Evolutionary conservation across 1,140 invertebrate species (phyloP), one percentile per base, ranked within the genome.

Genomic region (Eupeodes corollae): DNA sequence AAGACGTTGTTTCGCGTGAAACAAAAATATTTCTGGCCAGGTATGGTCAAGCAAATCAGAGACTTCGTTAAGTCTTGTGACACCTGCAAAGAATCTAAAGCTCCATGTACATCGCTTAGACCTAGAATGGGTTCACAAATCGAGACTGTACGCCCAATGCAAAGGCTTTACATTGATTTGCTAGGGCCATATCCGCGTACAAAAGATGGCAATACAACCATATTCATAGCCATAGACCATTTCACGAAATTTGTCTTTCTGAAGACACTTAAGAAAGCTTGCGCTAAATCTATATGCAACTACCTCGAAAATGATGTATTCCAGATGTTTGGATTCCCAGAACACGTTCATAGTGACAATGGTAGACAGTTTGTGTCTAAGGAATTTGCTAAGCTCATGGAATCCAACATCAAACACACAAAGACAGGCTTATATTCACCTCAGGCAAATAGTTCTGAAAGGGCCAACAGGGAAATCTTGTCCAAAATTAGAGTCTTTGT

Each of bases 221-320:
- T 47, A 1, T 47, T 47, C 19, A 26, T 47, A 1, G 30, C 14
- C 6, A 6, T 40, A 5, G 39, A 47, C 30, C 13, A 32, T 5
- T 14, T 47, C 5, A 30, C 46, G 5, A 47, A 47, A 47, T 47
- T 31, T 14, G 13, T 32, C 1, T 5, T 40, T 21, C n/a, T 47
- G 18, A 47, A 41, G 31, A 1, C 46, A 15, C 6, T 47, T 14
- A 5, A 38, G 3, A 16, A 21, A 38, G 44, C 44, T 26, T 5
- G 3, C 21, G 3, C 21, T 26, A 26, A 26, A 9, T 9, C 5
- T 5, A 14, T 38, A 11, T 3, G 3, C 3, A 2, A 18, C n/a
- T 38, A n/a, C 35, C 11, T 46, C 8, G 33, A 38, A 46, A 39
- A 19, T 2, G 19, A 46, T 6, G 6, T 49, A 2, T 15, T 47